Base-by-base conservation (phyloP, 2,797 vertebrate species). In the Erethizon dorsatum region DNA sequence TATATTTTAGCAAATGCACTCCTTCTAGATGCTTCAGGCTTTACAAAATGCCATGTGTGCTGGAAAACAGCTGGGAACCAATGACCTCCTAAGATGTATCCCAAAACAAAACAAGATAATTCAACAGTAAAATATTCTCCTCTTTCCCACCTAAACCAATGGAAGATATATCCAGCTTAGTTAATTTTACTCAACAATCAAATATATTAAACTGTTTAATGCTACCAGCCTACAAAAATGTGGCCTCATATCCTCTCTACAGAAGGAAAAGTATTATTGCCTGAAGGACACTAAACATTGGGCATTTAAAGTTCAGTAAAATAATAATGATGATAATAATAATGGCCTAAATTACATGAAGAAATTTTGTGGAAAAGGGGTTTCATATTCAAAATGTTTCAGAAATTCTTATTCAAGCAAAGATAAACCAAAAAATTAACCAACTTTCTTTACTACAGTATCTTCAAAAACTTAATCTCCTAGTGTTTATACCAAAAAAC, bases 1-100 rank as follows among this genome's bases (percentile, higher is more conserved):
- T 56, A 57, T 33, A 56, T 84, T 85, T 94, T 86, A 95, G 75
- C 71, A 96, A 93, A 95, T 79, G 31, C 9, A 47, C 50, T 85
- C 69, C 94, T 50, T 82, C 84, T 67, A 56, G 18, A 88, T 75
- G 50, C 14, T 83, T 57, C 37, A 67, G 63, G 80, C 15, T 84
- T 95, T 96, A 86, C 63, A 91, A 94, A 96, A 94, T 57, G 31
- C n/a, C 78, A 13, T 4, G 31, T 54, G 24, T 52, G 13, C 52
- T 86, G 28, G 80, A n/a, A 87, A 91, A 69, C 52, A 93, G 77
- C 85, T 67, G 79, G 88, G 47, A 80, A 37, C 33, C 50, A 59
- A 31, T 33, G 52, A 67, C 26, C 45, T 88, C 45, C n/a, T 57
- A 56, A 96, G 59, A 54, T 6, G 69, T 73, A 61, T 47, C 85